phyloP scores from a whole-genome alignment of 2,888 invertebrate species.

The Gastracanthus pulcherrimus region DNA sequence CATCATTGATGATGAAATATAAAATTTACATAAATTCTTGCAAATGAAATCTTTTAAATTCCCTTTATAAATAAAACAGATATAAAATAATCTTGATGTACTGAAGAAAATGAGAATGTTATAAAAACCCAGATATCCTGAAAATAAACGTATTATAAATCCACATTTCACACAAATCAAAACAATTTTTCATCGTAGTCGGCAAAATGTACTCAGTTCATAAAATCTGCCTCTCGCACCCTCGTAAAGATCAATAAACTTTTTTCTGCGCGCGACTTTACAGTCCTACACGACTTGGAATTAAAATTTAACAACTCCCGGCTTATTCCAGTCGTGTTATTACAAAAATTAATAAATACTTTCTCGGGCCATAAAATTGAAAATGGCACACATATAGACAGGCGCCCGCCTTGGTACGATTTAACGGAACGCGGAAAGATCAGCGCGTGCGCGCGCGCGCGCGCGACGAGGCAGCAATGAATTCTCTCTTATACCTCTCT shows the following conservation, averaged over 20 bases:
- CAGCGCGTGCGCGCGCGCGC: neutral
- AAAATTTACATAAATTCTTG: no score
- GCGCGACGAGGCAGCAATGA: constrained; percentile 26
- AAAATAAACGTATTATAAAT: no score
- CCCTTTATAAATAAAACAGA: no score
- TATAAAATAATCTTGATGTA: no score
- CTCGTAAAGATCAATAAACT: constrained; percentile 15
- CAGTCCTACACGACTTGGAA: neutral
- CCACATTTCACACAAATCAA: neutral
- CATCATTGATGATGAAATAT: no score
- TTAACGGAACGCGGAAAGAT: constrained; percentile 45
- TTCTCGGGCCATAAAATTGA: constrained; percentile 20
- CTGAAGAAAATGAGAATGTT: no score
- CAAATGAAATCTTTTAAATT: no score
- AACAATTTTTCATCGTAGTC: neutral
- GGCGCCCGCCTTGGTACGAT: constrained; percentile 11
- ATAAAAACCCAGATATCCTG: no score
- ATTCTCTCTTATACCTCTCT: constrained; percentile 23
- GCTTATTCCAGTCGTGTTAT: neutral
- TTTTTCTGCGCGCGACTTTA: constrained; percentile 2
- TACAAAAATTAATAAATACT: constrained; percentile 12
- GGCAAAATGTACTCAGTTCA: neutral
- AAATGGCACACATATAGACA: constrained; percentile 5
- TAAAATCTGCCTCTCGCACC: constrained; percentile 22
- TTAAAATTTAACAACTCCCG: constrained; percentile 19